A percentile compares a stretch with the other conserved stretches of the same genome.
Evolutionary conservation across 2,888 invertebrate genomes (phyloP).

Genomic region (Clanis bilineata): DNA sequence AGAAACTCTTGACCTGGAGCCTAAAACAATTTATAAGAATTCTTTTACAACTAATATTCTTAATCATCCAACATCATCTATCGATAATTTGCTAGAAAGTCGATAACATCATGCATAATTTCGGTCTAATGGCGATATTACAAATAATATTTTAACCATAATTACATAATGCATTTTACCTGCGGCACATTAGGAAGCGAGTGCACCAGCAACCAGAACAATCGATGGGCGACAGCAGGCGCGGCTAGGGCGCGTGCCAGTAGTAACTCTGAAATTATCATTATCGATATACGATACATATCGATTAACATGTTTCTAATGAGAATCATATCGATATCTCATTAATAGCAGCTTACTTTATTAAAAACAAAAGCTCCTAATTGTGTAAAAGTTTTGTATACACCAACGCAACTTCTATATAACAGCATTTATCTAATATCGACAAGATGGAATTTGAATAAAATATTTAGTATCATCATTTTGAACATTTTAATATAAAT

Average conservation of each 20-base stretch:
- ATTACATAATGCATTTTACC: too few relatives aligned
- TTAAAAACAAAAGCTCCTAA: too few relatives aligned
- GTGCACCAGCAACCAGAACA: slow-evolving; percentile 96
- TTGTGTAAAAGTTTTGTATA: too few relatives aligned
- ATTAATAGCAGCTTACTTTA: not conserved
- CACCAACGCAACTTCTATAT: too few relatives aligned
- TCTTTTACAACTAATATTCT: not conserved
- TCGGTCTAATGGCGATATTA: too few relatives aligned
- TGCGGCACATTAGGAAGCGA: slow-evolving; percentile 92
- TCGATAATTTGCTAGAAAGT: not conserved
- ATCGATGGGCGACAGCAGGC: slow-evolving; percentile 95
- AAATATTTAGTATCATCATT: too few relatives aligned
- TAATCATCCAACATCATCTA: too few relatives aligned
- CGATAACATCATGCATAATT: too few relatives aligned
- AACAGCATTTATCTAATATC: too few relatives aligned
- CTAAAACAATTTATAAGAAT: slow-evolving; percentile 33
- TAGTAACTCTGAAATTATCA: slow-evolving; percentile 54
- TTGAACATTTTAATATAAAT: too few relatives aligned
- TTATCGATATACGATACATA: not conserved
- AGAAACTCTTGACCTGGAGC: slow-evolving; percentile 72
- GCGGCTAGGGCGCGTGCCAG: slow-evolving; percentile 90
- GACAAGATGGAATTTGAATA: too few relatives aligned
- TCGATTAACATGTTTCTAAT: not conserved
- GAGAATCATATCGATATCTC: not conserved
- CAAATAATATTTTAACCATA: too few relatives aligned